Base-by-base conservation (phyloP, 92 coral and sea anemone species). In the Bergia sp. region DNA sequence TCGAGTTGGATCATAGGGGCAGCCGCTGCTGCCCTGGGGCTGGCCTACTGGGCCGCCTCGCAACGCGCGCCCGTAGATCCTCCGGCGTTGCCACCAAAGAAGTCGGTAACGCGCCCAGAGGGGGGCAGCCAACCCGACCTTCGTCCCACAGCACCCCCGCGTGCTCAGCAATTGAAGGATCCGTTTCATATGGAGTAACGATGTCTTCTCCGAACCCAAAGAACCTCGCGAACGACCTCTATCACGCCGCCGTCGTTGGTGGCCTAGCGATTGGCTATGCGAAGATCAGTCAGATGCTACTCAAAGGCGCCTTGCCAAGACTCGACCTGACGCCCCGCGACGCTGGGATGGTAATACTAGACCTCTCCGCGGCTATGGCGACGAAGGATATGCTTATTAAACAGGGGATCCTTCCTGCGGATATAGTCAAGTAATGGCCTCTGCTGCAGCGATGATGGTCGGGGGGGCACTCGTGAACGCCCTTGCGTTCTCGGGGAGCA, bases 241-340 rank as follows among this genome's bases (percentile, higher is more conserved):
- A 72, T n/a, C 76, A 72, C 38, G n/a, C n/a, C n/a, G n/a, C n/a
- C n/a, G n/a, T n/a, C n/a, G n/a, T n/a, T n/a, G n/a, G n/a, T n/a
- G n/a, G 76, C 76, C 76, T 72, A 72, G 76, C 76, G 39, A 72
- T 72, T 1, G 76, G 76, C 76, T 72, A 72, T 72, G 76, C 76
- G 37, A 72, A 72, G 37, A 20, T 72, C 76, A 72, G 76, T 37
- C 76, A 72, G 76, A 72, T 72, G 76, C 0, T 72, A 6, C 1
- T 4, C 37, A 72, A 72, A 37, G 76, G 76, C 38, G 3, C 76
- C 0, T 37, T 72, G 39, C 76, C 76, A 72, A 72, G 39, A 72
- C 76, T 72, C 40, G 76, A 72, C 76, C 38, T 20, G 39, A 72
- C 76, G 39, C 76, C 76, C 1, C 76, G 76, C 76, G 37, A 72